Conservation (phyloP, 2,888 invertebrate species). For the Leistus spinibarbis region DNA sequence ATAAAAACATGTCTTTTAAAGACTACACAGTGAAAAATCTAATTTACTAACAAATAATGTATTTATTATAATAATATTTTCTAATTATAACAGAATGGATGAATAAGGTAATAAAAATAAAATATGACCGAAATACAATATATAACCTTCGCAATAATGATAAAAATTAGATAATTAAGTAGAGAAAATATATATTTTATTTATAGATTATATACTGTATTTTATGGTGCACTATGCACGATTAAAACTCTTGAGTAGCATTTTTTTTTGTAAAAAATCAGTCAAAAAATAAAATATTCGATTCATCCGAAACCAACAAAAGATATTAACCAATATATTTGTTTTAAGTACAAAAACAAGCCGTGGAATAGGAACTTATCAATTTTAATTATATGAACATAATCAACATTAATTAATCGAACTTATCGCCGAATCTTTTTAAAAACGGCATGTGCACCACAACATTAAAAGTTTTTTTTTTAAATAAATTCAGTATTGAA, state of each 20-base stretch:
- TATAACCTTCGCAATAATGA: conserved; percentile 18
- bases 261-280: background rate
- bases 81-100: conserved; percentile 13
- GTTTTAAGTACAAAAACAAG: background rate
- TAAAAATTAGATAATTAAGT: conserved; percentile 22
- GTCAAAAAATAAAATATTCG: background rate
- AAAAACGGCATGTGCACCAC: too few relatives aligned
- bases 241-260: background rate
- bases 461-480: too few relatives aligned
- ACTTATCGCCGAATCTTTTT: too few relatives aligned
- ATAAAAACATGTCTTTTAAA: conserved; percentile 34
- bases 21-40: conserved; percentile 31
- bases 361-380: background rate
- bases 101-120: background rate
- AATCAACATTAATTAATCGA: too few relatives aligned
- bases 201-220: conserved; percentile 15
- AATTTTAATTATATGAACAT: background rate
- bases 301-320: background rate
- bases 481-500: too few relatives aligned
- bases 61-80: too few relatives aligned
- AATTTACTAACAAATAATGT: conserved; percentile 7
- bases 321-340: background rate
- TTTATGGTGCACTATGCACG: background rate
- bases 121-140: conserved; percentile 13
- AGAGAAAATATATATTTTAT: conserved; percentile 18